Conservation (phyloP, 2,888 invertebrate genomes). For the Muschampia plurimacula region DNA sequence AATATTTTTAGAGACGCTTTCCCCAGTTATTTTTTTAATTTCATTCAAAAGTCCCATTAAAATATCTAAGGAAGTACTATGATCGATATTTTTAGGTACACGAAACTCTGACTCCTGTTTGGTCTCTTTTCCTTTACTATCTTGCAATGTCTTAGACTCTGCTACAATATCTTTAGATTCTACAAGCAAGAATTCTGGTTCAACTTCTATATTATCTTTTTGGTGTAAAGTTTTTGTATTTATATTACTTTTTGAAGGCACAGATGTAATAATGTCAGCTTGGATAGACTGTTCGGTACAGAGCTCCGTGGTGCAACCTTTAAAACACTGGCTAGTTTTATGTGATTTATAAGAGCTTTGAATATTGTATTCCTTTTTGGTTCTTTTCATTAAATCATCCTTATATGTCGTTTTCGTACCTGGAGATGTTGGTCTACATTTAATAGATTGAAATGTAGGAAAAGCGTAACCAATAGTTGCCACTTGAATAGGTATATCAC, state of each 20-base stretch:
- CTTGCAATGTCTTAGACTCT: neutral
- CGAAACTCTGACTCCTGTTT: conserved; percentile 17
- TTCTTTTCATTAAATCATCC: neutral
- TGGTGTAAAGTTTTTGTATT: conserved; percentile 1
- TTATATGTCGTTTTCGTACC: conserved; percentile 21
- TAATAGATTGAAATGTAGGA: conserved; percentile 42
- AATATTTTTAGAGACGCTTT: conserved; percentile 47
- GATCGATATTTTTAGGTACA: conserved; percentile 53
- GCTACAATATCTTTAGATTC: neutral
- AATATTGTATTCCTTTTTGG: neutral
- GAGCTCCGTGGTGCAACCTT: conserved; percentile 32
- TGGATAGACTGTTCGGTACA: conserved; percentile 31
- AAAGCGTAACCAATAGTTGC: conserved; percentile 70
- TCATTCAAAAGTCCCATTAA: conserved; percentile 73
- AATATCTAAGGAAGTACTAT: conserved; percentile 71
- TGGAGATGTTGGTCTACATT: conserved; percentile 42
- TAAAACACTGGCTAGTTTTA: conserved; percentile 50
- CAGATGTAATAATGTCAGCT: conserved; percentile 16
- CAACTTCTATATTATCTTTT: neutral
- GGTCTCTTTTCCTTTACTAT: neutral
- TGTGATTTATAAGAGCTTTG: conserved; percentile 15
- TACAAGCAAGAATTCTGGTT: neutral
- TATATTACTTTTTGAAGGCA: conserved; percentile 14
- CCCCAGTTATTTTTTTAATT: conserved; percentile 74
- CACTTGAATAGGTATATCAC: conserved; percentile 65